A percentile compares a stretch with the other conserved stretches of the same genome.
phyloP scores from a whole-genome alignment of 2,888 invertebrate species.

The Chrysolina oricalcia region DNA sequence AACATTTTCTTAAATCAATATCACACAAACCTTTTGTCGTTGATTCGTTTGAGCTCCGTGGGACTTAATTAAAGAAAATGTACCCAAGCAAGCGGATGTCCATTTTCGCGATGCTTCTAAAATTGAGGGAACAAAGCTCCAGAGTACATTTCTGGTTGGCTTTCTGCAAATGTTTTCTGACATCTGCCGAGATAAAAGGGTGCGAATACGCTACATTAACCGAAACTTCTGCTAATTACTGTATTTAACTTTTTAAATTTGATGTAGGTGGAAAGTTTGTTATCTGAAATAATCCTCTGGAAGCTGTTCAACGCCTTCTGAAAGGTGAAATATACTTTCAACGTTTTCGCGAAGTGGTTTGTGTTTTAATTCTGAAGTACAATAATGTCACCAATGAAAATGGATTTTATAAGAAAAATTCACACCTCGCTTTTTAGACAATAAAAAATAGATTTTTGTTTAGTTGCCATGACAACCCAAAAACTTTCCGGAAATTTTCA shows the following conservation, averaged over 20 bases:
- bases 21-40: no score
- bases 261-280: slow-evolving; percentile 8
- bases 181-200: slow-evolving; percentile 39
- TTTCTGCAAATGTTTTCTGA: slow-evolving; percentile 42
- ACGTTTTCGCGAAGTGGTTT: not conserved
- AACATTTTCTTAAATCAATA: no score
- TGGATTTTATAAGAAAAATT: no score
- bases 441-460: no score
- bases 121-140: slow-evolving; percentile 37
- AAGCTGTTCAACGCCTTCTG: not conserved
- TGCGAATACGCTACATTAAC: slow-evolving; percentile 44
- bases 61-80: slow-evolving; percentile 4
- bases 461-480: no score
- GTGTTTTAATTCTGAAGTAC: no score
- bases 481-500: no score
- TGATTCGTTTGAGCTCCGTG: not conserved
- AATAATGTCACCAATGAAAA: no score
- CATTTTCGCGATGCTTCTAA: not conserved
- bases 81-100: not conserved
- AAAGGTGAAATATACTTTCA: not conserved
- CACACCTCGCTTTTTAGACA: no score
- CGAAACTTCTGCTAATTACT: slow-evolving; percentile 41
- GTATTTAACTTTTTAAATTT: slow-evolving; percentile 6
- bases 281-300: not conserved
- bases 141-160: slow-evolving; percentile 38